These are phyloP conservation scores for Aricia agestis DNA, from an alignment of 1,140 invertebrate genomes.

Conservation along the genomic window DNA sequence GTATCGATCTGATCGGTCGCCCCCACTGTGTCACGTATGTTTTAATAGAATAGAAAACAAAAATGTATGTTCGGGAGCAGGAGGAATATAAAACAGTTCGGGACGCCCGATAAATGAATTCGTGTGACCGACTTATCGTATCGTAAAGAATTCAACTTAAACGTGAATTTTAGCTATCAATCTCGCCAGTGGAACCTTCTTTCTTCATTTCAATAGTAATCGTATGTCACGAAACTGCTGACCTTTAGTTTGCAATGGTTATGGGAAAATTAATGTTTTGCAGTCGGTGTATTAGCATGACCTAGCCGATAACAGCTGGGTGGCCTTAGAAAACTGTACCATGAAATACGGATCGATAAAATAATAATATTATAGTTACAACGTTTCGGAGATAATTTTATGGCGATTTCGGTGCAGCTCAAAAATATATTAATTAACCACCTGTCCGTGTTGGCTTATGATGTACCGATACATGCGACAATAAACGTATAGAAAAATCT, in stretches of 20 bases:
- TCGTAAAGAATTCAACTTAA: neutral
- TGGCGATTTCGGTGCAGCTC: too few species aligned
- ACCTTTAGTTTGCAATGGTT: neutral
- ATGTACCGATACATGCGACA: too few species aligned
- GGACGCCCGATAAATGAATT: neutral
- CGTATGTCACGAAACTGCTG: neutral
- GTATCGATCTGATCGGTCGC: neutral
- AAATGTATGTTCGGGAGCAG: neutral
- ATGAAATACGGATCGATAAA: neutral
- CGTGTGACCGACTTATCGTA: neutral
- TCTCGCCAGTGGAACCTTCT: neutral
- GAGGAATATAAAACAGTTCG: neutral
- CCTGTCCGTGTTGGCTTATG: too few species aligned
- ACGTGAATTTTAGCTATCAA: neutral
- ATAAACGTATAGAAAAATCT: too few species aligned
- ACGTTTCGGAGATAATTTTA: too few species aligned
- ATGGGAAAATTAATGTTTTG: neutral
- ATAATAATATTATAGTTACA: neutral
- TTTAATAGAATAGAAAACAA: neutral
- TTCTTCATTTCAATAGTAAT: neutral
- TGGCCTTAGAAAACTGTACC: neutral
- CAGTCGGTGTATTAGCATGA: neutral
- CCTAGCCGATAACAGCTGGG: neutral
- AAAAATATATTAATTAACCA: too few species aligned
- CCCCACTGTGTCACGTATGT: neutral